These are phyloP conservation scores for Acrocyrtus sp. DNA, from an alignment of 2,888 invertebrate species.

Conservation along the genomic window DNA sequence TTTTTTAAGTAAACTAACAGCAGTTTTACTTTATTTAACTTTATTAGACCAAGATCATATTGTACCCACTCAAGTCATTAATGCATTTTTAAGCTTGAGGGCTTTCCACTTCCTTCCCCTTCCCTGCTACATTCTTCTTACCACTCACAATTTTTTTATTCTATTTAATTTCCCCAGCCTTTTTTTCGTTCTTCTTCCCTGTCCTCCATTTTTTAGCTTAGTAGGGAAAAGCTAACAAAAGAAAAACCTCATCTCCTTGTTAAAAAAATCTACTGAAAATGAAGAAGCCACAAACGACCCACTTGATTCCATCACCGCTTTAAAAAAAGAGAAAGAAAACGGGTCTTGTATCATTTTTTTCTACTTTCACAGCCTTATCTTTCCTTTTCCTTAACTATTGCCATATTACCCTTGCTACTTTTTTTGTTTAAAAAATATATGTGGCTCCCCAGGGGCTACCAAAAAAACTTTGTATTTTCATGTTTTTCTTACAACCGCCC, in stretches of 20 bases:
- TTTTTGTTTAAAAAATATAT: slow-evolving; percentile 10
- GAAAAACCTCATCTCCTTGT: background rate
- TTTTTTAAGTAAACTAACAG: too few species aligned
- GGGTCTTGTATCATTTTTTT: too few species aligned
- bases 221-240: background rate
- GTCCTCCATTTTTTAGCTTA: background rate
- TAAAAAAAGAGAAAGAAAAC: too few species aligned
- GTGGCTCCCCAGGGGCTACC: slow-evolving; percentile 29
- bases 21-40: too few species aligned
- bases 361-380: slow-evolving; percentile 17
- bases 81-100: slow-evolving; percentile 28
- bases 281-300: slow-evolving; percentile 39
- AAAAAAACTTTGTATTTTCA: slow-evolving; percentile 1
- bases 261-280: slow-evolving; percentile 10
- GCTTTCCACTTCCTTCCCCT: too few species aligned
- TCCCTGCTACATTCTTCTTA: slow-evolving; percentile 4
- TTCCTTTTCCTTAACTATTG: slow-evolving; percentile 13
- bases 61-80: background rate
- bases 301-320: slow-evolving; percentile 31
- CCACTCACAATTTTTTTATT: too few species aligned
- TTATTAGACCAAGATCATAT: too few species aligned
- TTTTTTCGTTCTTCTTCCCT: too few species aligned
- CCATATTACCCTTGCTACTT: background rate
- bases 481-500: slow-evolving; percentile 20
- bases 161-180: too few species aligned